phyloP scores from a whole-genome alignment of 2,888 invertebrate genomes.

The Mechanitis mazaeus region DNA sequence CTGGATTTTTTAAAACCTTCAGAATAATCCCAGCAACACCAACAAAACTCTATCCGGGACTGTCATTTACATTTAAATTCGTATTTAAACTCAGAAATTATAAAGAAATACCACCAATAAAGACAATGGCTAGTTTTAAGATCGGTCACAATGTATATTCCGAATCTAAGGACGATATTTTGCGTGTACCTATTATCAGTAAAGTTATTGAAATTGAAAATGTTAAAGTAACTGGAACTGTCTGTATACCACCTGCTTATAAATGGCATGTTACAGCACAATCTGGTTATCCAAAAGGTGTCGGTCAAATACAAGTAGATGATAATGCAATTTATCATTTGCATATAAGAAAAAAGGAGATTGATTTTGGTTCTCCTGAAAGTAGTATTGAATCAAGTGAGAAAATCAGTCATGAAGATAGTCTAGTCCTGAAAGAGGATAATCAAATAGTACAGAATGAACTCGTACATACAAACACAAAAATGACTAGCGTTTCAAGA shows the following conservation, averaged over 20 bases:
- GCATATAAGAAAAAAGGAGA: conserved; percentile 42
- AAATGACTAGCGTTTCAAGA: conserved; percentile 7
- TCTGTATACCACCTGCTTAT: conserved; percentile 49
- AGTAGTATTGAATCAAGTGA: conserved; percentile 34
- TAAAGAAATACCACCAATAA: not conserved
- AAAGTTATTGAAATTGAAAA: conserved; percentile 32
- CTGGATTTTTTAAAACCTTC: conserved; percentile 37
- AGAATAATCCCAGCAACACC: conserved; percentile 45
- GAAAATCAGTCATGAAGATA: conserved; percentile 36
- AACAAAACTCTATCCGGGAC: conserved; percentile 51
- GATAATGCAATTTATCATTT: conserved; percentile 46
- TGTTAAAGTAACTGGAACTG: conserved; percentile 41
- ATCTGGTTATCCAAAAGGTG: conserved; percentile 41
- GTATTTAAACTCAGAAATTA: conserved; percentile 40
- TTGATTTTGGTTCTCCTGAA: conserved; percentile 35
- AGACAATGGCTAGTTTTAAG: conserved; percentile 40
- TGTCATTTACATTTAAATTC: conserved; percentile 44
- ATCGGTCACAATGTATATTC: conserved; percentile 39
- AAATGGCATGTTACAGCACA: conserved; percentile 51
- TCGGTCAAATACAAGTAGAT: conserved; percentile 38
- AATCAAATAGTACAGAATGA: conserved; percentile 33
- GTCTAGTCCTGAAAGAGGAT: conserved; percentile 37
- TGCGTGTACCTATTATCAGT: conserved; percentile 46
- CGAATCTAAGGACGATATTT: conserved; percentile 37
- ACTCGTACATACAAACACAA: conserved; percentile 25